Evolutionary conservation across 2,888 invertebrate species (phyloP).

Genomic region (Sphecodes monilicornis): DNA sequence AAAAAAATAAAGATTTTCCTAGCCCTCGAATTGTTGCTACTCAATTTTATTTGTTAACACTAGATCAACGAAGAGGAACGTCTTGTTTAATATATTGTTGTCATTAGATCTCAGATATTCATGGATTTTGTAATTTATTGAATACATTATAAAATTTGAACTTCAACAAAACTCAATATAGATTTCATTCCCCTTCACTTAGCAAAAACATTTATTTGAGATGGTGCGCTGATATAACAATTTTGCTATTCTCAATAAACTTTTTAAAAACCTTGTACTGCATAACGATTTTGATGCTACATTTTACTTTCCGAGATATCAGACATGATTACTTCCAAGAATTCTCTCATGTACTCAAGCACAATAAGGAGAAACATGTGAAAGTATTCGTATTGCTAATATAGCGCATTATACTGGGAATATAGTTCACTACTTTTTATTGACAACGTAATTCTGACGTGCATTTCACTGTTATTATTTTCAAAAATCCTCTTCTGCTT

Average conservation of each 20-base stretch:
- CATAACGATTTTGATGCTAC: neutral
- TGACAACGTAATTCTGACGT: neutral
- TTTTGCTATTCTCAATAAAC: neutral
- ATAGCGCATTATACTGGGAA: neutral
- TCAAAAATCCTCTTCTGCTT: neutral
- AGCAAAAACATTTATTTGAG: neutral
- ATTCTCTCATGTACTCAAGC: neutral
- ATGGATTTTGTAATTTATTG: neutral
- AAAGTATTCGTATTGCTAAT: neutral
- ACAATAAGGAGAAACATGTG: slow-evolving; percentile 3
- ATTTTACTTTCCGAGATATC: slow-evolving; percentile 1
- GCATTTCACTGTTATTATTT: neutral
- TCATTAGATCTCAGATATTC: neutral
- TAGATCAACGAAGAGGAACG: neutral
- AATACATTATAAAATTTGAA: neutral
- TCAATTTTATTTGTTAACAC: neutral
- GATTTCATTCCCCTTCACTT: neutral
- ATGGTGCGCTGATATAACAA: neutral
- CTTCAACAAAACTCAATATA: neutral
- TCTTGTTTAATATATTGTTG: slow-evolving; percentile 1
- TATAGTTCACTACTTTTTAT: neutral
- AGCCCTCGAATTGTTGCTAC: neutral
- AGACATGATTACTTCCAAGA: neutral
- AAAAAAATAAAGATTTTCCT: neutral
- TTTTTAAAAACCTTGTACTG: neutral